phyloP scores from a whole-genome alignment of 1,140 invertebrate species.

The Aphidius ervi region DNA sequence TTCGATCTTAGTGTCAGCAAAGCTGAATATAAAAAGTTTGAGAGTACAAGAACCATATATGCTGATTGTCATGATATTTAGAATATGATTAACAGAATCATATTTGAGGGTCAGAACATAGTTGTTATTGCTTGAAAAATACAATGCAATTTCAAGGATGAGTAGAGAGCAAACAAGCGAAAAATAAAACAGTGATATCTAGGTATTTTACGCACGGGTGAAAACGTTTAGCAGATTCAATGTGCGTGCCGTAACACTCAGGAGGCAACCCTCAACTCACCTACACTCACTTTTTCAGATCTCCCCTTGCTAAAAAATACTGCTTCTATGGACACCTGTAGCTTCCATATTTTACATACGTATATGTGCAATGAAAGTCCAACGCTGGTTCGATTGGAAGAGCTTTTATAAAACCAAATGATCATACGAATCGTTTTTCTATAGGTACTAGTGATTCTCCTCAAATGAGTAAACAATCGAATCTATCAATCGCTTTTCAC shows the following conservation, averaged over 20 bases:
- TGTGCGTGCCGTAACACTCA: slow-evolving; percentile 39
- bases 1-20: no score
- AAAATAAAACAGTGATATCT: slow-evolving; percentile 55
- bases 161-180: background rate
- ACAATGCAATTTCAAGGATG: background rate
- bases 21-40: no score
- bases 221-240: slow-evolving; percentile 54
- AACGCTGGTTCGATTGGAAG: background rate
- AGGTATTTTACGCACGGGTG: slow-evolving; percentile 55
- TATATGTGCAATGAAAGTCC: slow-evolving; percentile 20
- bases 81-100: no score
- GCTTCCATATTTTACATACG: slow-evolving; percentile 53
- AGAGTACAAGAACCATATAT: no score
- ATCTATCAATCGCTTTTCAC: no score
- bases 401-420: slow-evolving; percentile 10
- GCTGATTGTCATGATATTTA: no score
- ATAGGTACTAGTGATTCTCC: background rate
- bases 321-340: slow-evolving; percentile 53
- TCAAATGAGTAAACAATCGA: no score
- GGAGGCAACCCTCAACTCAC: slow-evolving; percentile 21
- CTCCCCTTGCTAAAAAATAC: slow-evolving; percentile 49
- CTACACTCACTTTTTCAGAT: slow-evolving; percentile 10
- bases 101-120: no score
- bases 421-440: slow-evolving; percentile 15
- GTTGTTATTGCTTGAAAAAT: slow-evolving; percentile 23